Evolutionary conservation across 2,888 invertebrate genomes (phyloP).

Genomic region (Seladonia tumulorum): DNA sequence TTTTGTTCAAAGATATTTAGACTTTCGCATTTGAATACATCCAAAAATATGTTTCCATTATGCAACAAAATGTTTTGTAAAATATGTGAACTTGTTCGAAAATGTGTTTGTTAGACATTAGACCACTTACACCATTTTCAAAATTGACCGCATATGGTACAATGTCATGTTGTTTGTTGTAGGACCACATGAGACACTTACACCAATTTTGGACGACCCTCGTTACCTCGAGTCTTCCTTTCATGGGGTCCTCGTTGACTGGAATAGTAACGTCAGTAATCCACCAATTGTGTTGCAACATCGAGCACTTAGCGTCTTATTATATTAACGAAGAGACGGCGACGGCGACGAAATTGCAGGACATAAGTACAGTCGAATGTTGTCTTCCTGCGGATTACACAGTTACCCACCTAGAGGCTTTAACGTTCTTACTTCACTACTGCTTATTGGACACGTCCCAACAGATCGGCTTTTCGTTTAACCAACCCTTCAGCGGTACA

Average conservation of each 20-base stretch:
- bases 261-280: constrained; percentile 91
- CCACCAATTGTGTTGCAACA: constrained; percentile 91
- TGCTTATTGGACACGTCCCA: constrained; percentile 90
- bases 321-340: constrained; percentile 78
- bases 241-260: constrained; percentile 91
- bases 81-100: too few species aligned
- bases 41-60: too few species aligned
- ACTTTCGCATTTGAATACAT: too few species aligned
- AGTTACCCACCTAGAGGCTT: constrained; percentile 90
- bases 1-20: too few species aligned
- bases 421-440: constrained; percentile 92
- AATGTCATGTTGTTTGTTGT: constrained; percentile 42
- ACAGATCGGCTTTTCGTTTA: constrained; percentile 86
- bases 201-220: constrained; percentile 94
- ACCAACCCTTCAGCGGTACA: constrained; percentile 85
- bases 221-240: constrained; percentile 92
- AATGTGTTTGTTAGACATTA: too few species aligned
- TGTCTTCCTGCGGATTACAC: constrained; percentile 91
- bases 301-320: constrained; percentile 86
- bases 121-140: neutral
- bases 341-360: constrained; percentile 73
- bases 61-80: too few species aligned
- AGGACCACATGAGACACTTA: constrained; percentile 89
- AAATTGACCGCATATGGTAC: neutral
- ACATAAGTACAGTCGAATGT: constrained; percentile 82